Conservation (phyloP, 2,797 vertebrate genomes). For the Anableps anableps region DNA sequence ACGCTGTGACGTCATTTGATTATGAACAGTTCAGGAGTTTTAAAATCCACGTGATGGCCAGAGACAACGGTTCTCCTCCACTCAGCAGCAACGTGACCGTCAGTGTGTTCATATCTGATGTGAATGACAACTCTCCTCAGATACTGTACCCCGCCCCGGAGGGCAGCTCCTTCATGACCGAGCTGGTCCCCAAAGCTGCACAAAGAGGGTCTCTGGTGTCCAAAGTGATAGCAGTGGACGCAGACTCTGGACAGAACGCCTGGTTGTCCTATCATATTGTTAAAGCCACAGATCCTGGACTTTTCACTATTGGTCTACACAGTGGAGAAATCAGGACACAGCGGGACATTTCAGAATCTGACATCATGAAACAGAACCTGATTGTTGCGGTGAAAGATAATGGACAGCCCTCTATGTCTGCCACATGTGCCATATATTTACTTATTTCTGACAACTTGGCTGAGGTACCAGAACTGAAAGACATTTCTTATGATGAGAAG, state of each 20-base stretch:
- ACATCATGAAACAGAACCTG: slow-evolving; percentile 61
- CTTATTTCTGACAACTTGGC: slow-evolving; percentile 81
- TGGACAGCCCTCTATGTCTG: slow-evolving; percentile 72
- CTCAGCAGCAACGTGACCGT: slow-evolving; percentile 69
- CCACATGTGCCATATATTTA: slow-evolving; percentile 76
- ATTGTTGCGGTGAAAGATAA: slow-evolving; percentile 61
- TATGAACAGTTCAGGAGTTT: slow-evolving; percentile 62
- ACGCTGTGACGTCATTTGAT: slow-evolving; percentile 73
- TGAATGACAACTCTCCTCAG: slow-evolving; percentile 74
- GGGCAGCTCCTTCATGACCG: slow-evolving; percentile 43
- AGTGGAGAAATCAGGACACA: slow-evolving; percentile 76
- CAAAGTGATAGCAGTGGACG: slow-evolving; percentile 86
- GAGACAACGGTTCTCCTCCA: slow-evolving; percentile 77
- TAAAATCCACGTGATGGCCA: slow-evolving; percentile 75
- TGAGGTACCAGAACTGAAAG: slow-evolving; percentile 80
- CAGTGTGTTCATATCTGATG: slow-evolving; percentile 64
- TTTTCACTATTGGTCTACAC: slow-evolving; percentile 81
- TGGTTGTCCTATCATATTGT: slow-evolving; percentile 83
- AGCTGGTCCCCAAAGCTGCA: slow-evolving; percentile 70
- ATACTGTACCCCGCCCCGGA: slow-evolving; percentile 66
- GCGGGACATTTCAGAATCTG: slow-evolving; percentile 78
- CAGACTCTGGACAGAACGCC: slow-evolving; percentile 86
- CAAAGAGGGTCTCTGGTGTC: slow-evolving; percentile 80
- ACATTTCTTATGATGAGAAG: slow-evolving; percentile 73
- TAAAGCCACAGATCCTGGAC: slow-evolving; percentile 83